Percentiles rank a stretch among this genome's conserved stretches.
These are phyloP conservation scores for Haliclona indistincta DNA, from an alignment of 37 sponge, comb jelly and placozoan genomes.

Conservation along the genomic window DNA sequence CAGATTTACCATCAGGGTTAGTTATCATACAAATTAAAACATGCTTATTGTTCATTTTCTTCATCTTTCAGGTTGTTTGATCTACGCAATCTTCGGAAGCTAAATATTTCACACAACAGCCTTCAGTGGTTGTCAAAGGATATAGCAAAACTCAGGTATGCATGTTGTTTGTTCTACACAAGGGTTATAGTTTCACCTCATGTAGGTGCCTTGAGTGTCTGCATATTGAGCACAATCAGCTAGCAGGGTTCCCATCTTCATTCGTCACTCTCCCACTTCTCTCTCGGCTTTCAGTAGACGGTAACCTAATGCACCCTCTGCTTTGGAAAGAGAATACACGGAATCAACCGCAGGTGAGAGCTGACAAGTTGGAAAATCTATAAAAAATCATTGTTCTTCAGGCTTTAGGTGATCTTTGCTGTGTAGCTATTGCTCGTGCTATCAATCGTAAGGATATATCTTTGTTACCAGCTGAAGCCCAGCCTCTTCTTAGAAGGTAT, in stretches of 20 bases:
- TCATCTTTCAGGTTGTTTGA: slow-evolving; percentile 57
- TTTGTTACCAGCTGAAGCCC: background rate
- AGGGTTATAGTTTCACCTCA: background rate
- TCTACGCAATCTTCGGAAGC: slow-evolving; percentile 37
- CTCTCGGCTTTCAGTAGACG: slow-evolving; percentile 43
- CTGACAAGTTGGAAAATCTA: background rate
- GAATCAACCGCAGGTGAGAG: slow-evolving; percentile 81
- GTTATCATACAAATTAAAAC: background rate
- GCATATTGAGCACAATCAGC: slow-evolving; percentile 75
- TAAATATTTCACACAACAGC: slow-evolving; percentile 81
- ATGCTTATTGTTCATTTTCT: background rate
- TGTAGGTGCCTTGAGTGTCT: slow-evolving; percentile 54
- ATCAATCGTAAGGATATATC: background rate
- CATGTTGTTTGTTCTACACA: background rate
- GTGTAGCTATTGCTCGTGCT: background rate
- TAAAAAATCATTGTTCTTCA: background rate
- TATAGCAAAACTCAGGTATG: slow-evolving; percentile 63
- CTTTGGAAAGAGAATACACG: slow-evolving; percentile 73
- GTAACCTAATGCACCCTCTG: slow-evolving; percentile 81
- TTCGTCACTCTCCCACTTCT: slow-evolving; percentile 32
- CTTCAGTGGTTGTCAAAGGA: slow-evolving; percentile 61
- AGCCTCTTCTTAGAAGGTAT: background rate
- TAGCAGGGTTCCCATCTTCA: slow-evolving; percentile 67
- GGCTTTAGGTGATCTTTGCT: slow-evolving; percentile 49
- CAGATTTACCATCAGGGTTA: slow-evolving; percentile 79